A percentile compares a stretch with the other conserved stretches of the same genome.
phyloP scores from a whole-genome alignment of 2,113 vertebrate species.

The Coptodon bakossiorum region DNA sequence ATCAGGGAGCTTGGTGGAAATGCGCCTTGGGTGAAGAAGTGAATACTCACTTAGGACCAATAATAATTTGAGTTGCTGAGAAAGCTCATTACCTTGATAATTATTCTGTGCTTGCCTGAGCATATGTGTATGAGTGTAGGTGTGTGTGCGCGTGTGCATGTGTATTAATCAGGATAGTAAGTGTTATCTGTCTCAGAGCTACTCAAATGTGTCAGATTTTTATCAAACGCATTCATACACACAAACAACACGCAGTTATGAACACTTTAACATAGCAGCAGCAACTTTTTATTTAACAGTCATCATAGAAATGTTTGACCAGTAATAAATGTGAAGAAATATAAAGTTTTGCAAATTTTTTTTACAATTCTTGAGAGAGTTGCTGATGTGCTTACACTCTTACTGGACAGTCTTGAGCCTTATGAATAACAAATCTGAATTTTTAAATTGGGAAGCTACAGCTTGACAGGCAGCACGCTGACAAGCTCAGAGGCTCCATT shows the following conservation, averaged over 20 bases:
- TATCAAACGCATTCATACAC: not conserved
- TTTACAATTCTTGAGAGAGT: not conserved
- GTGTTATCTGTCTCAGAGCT: constrained; percentile 12
- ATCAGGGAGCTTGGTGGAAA: constrained; percentile 46
- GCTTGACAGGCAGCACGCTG: constrained; percentile 22
- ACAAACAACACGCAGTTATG: not conserved
- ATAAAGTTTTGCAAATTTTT: not conserved
- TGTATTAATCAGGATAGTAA: constrained; percentile 1
- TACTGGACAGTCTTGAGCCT: not conserved
- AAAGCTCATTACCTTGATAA: constrained; percentile 62
- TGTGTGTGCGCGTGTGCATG: not conserved
- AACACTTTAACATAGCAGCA: not conserved
- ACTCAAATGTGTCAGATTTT: not conserved
- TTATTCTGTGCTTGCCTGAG: constrained; percentile 27
- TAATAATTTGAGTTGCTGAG: constrained; percentile 55
- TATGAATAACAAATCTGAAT: constrained; percentile 26
- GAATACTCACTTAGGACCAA: constrained; percentile 49
- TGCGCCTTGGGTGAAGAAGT: constrained; percentile 40
- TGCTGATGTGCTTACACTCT: not conserved
- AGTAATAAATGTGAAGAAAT: not conserved
- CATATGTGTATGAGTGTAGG: not conserved
- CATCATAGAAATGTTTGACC: not conserved
- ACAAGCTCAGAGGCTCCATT: constrained; percentile 37
- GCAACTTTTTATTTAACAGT: not conserved
- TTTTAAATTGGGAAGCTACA: constrained; percentile 4